Conservation (phyloP, 2,113 vertebrate genomes). For the Oxyura jamaicensis region DNA sequence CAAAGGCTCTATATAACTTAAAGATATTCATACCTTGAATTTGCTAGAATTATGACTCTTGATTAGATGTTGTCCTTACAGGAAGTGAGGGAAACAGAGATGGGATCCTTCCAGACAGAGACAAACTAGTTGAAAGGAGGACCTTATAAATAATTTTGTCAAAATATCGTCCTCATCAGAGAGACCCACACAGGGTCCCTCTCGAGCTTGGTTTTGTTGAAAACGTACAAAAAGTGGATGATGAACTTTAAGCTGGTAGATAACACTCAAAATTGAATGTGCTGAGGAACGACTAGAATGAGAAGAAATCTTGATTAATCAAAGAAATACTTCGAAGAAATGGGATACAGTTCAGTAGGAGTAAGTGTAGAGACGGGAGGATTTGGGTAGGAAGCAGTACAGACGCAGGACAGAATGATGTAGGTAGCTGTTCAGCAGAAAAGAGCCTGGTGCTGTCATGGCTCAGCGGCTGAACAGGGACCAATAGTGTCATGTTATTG, state of each 20-base stretch:
- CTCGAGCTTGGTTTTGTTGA: background rate
- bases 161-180: background rate
- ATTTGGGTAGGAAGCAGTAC: background rate
- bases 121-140: background rate
- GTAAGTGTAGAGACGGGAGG: background rate
- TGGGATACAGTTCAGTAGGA: background rate
- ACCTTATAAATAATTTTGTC: fast-evolving
- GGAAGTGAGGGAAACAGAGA: background rate
- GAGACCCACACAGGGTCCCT: background rate
- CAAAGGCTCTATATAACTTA: background rate
- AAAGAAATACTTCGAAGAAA: background rate
- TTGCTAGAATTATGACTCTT: background rate
- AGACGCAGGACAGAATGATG: background rate
- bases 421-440: background rate
- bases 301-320: background rate
- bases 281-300: background rate
- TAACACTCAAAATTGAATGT: background rate
- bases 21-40: background rate
- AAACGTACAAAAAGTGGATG: background rate
- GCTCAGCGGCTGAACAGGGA: background rate
- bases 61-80: background rate
- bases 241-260: background rate
- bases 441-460: background rate
- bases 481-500: background rate
- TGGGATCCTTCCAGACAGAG: background rate